phyloP scores from a whole-genome alignment of 2,888 invertebrate genomes.

The Teleogryllus oceanicus region DNA sequence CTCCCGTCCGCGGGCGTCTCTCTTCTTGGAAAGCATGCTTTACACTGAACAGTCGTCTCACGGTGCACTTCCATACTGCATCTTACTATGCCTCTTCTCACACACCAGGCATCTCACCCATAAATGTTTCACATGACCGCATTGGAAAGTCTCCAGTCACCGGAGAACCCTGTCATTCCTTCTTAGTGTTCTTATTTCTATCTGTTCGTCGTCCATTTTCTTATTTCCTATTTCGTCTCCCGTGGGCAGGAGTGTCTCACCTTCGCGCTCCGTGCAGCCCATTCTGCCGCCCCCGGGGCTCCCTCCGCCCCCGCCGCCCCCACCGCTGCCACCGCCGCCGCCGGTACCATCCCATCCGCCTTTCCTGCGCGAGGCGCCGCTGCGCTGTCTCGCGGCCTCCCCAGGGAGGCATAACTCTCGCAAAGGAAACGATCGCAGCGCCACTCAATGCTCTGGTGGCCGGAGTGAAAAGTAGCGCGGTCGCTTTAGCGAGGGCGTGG shows the following conservation, averaged over 20 bases:
- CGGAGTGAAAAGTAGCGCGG: slow-evolving; percentile 34
- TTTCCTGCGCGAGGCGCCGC: slow-evolving; percentile 28
- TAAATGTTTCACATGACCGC: too few relatives aligned
- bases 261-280: not conserved
- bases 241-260: not conserved
- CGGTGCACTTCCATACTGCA: too few relatives aligned
- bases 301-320: not conserved
- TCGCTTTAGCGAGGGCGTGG: slow-evolving; percentile 27
- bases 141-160: too few relatives aligned
- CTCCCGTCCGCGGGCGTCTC: too few relatives aligned
- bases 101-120: too few relatives aligned
- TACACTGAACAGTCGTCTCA: too few relatives aligned
- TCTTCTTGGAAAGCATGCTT: too few relatives aligned
- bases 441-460: slow-evolving; percentile 35
- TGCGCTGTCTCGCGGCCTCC: slow-evolving; percentile 22
- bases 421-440: slow-evolving; percentile 34
- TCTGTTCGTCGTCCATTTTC: too few relatives aligned
- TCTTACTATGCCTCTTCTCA: too few relatives aligned
- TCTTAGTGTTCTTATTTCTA: too few relatives aligned
- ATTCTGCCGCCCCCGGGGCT: too few relatives aligned
- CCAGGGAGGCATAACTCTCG: slow-evolving; percentile 34
- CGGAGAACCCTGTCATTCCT: too few relatives aligned
- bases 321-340: not conserved
- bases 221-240: not conserved
- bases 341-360: slow-evolving; percentile 20